Conservation (phyloP, 2,888 invertebrate genomes). For the Pristionchus japonicus region DNA sequence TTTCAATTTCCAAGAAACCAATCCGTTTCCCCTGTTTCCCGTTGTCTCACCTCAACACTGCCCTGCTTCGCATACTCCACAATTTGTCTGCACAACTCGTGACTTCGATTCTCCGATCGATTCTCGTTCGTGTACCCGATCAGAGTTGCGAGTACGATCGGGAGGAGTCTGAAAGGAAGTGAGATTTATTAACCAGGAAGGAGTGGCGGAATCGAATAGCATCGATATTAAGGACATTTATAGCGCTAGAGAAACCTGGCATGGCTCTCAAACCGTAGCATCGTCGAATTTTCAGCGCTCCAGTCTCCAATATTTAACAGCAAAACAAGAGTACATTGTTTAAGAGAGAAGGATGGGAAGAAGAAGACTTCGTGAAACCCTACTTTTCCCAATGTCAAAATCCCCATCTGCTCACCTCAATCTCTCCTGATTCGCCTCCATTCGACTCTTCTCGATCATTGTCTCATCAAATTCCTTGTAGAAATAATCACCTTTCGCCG, state of each 20-base stretch:
- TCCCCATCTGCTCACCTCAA: neutral
- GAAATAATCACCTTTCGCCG: neutral
- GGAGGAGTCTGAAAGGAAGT: neutral
- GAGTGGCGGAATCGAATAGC: neutral
- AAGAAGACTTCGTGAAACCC: neutral
- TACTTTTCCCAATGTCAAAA: neutral
- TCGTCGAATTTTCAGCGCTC: neutral
- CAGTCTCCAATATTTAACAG: neutral
- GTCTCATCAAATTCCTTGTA: slow-evolving; percentile 27
- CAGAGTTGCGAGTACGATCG: slow-evolving; percentile 23
- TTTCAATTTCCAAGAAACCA: too few species aligned
- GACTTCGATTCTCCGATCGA: slow-evolving; percentile 42
- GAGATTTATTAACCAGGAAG: too few species aligned
- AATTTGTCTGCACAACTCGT: slow-evolving; percentile 41
- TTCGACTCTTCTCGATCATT: slow-evolving; percentile 20
- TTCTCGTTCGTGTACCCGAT: neutral
- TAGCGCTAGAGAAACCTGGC: too few species aligned
- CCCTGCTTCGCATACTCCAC: slow-evolving; percentile 43
- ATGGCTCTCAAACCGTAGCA: too few species aligned
- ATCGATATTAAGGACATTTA: neutral
- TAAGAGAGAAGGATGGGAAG: neutral
- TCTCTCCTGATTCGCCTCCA: neutral
- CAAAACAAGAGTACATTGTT: neutral
- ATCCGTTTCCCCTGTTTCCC: neutral
- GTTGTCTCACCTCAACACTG: slow-evolving; percentile 36